Base-by-base conservation (phyloP, 2,888 invertebrate genomes). In the Phania funesta region DNA sequence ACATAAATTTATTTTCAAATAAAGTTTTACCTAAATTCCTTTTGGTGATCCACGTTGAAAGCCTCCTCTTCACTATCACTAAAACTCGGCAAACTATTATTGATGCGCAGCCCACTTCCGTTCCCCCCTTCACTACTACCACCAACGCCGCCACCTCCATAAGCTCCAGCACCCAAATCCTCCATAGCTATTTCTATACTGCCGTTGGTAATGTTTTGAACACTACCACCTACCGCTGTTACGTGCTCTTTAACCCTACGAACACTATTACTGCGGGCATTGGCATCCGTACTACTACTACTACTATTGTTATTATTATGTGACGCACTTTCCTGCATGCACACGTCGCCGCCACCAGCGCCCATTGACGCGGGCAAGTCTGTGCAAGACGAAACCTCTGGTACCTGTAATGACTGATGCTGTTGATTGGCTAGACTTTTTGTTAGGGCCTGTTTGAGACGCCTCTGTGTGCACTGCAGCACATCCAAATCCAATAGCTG, bases 401-500 rank as follows among this genome's bases (percentile, higher is more conserved):
- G 81, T 18, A 82, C 82, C 22, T 82, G 82, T 26, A 82, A 70
- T 1, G 82, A 74, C 68, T 82, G 82, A 70, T 82, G 83, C 20
- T 75, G 75, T 48, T 76, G 83, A 67, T 83, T 83, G 46, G 48
- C 44, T 24, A 76, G 46, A 60, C 18, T 60, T 64, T 68, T 70
- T 50, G 74, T 56, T 54, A 64, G 29, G 48, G 20, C 58, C 20
- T 68, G 71, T n/a, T 74, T 70, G 22, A 56, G 70, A 60, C 73
- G 75, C 5, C 74, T 16, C 26, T 83, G 78, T n/a, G 73, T 46
- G 16, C 75, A 75, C 6, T 83, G 84, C 65, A 77, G 46, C 13
- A 32, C 60, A 64, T 85, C 85, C 79, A 85, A 62, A 38, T 84
- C 84, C 67, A 87, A 68, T n/a, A 87, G 29, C 26, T 86, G 85